phyloP scores from a whole-genome alignment of 2,888 invertebrate genomes.

The Salticus scenicus region DNA sequence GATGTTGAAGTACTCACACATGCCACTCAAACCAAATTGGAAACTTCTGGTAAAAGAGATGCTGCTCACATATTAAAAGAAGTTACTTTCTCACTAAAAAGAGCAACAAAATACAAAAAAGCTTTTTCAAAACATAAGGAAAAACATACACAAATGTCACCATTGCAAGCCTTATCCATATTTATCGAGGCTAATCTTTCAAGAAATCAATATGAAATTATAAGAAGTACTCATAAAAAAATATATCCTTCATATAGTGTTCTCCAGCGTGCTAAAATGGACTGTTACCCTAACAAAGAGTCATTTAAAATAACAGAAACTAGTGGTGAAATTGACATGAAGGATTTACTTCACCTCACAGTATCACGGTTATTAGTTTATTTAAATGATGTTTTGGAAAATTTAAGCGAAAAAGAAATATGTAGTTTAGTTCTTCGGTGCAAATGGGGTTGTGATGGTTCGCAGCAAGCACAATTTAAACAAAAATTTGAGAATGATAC shows the following conservation, averaged over 20 bases:
- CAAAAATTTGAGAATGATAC: conserved; percentile 33
- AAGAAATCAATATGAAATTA: conserved; percentile 29
- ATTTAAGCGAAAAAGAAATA: background rate
- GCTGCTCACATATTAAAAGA: background rate
- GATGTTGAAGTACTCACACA: background rate
- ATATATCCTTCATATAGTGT: conserved; percentile 25
- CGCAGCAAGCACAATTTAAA: conserved; percentile 28
- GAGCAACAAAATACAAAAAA: conserved; percentile 3
- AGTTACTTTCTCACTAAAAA: background rate
- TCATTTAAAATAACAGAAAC: background rate
- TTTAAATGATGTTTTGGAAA: background rate
- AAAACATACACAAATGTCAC: background rate
- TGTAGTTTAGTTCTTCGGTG: background rate
- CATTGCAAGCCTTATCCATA: conserved; percentile 19
- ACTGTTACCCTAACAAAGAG: conserved; percentile 13
- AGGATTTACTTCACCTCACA: conserved; percentile 7
- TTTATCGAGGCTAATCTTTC: conserved; percentile 27
- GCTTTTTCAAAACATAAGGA: background rate
- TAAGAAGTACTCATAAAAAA: conserved; percentile 7
- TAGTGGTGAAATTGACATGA: background rate
- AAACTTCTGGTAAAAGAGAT: background rate
- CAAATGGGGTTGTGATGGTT: conserved; percentile 42
- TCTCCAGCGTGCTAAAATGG: background rate
- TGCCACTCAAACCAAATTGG: background rate
- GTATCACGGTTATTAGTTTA: background rate